Evolutionary conservation across 2,888 invertebrate species (phyloP).

Genomic region (Hyalella azteca): DNA sequence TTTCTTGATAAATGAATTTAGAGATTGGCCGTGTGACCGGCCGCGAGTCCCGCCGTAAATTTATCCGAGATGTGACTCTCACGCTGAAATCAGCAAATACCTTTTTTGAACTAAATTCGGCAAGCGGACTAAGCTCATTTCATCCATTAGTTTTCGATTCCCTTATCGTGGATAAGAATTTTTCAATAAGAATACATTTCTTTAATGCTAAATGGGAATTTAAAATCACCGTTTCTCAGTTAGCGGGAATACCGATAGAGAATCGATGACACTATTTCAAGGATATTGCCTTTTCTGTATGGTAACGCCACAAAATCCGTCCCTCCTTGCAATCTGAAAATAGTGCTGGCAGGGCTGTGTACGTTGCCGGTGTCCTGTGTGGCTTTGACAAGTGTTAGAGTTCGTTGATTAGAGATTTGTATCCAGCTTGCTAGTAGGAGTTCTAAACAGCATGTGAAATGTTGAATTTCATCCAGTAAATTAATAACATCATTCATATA

Average conservation of each 20-base stretch:
- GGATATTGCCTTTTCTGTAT: background rate
- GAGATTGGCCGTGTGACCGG: too few species aligned
- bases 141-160: too few species aligned
- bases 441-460: background rate
- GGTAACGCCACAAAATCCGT: constrained; percentile 18
- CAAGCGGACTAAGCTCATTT: too few species aligned
- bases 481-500: background rate
- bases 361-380: constrained; percentile 16
- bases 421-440: background rate
- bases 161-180: too few species aligned
- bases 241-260: background rate
- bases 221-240: too few species aligned
- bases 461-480: background rate
- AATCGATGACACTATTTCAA: background rate
- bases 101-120: too few species aligned
- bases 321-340: constrained; percentile 31
- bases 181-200: too few species aligned
- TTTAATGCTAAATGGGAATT: too few species aligned
- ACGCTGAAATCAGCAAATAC: too few species aligned
- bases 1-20: too few species aligned
- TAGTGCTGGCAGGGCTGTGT: constrained; percentile 26
- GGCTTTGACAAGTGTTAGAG: constrained; percentile 20
- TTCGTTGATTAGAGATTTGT: background rate
- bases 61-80: too few species aligned
- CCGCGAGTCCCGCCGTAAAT: too few species aligned